These are phyloP conservation scores for Aythya baeri DNA, from an alignment of 2,113 vertebrate genomes.

Conservation along the genomic window DNA sequence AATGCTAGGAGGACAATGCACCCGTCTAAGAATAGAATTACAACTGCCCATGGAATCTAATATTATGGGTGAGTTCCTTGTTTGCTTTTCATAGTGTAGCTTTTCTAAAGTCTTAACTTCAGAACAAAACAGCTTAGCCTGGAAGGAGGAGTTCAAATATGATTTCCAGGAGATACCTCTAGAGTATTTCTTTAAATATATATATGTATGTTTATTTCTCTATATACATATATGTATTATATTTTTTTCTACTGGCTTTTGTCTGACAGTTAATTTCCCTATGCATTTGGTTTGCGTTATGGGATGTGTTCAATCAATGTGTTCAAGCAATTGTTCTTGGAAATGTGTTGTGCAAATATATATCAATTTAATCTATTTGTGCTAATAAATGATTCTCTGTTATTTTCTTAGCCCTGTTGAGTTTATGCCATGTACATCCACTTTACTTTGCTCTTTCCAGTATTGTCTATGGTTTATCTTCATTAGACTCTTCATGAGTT, in stretches of 20 bases:
- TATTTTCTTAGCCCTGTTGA: neutral
- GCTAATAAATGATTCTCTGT: neutral
- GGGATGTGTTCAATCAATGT: neutral
- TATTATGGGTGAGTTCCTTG: neutral
- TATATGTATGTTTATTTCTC: neutral
- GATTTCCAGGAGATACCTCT: neutral
- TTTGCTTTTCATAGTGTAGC: neutral
- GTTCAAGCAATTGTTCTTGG: neutral
- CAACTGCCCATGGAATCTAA: neutral
- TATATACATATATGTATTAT: neutral
- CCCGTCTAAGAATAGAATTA: neutral
- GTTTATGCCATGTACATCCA: neutral
- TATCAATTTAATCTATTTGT: neutral
- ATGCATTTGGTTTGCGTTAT: conserved; percentile 14
- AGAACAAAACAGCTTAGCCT: neutral
- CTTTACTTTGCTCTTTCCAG: neutral
- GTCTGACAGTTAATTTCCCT: neutral
- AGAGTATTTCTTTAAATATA: neutral
- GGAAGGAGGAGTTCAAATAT: neutral
- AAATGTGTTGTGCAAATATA: neutral
- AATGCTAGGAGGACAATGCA: neutral
- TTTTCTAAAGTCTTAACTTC: neutral
- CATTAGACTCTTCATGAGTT: neutral
- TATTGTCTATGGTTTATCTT: neutral
- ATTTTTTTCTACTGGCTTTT: neutral